These are phyloP conservation scores for Pipistrellus kuhlii DNA, from an alignment of 2,797 vertebrate genomes.

Conservation along the genomic window DNA sequence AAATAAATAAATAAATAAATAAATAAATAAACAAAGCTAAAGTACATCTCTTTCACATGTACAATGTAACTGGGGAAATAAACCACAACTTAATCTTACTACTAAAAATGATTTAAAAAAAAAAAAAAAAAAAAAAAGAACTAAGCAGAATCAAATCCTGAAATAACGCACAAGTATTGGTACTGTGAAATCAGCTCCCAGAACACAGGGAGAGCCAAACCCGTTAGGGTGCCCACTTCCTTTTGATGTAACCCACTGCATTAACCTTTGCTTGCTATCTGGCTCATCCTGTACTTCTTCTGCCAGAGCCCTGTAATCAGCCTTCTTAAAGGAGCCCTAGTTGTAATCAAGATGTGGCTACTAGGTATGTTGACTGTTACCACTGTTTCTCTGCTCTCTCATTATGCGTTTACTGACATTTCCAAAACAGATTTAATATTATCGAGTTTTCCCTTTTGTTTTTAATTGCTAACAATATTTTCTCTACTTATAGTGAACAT, in stretches of 20 bases:
- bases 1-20: not conserved
- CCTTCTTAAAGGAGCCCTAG: not conserved
- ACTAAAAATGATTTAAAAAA: not conserved
- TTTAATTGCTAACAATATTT: slow-evolving; percentile 12
- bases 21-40: not conserved
- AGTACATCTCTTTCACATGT: not conserved
- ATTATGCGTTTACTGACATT: not conserved
- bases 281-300: not conserved
- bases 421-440: slow-evolving; percentile 23
- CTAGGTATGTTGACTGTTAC: not conserved
- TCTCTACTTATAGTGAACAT: not conserved
- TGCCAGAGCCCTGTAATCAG: not conserved
- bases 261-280: not conserved
- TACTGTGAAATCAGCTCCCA: not conserved
- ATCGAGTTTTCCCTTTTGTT: not conserved
- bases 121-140: not conserved
- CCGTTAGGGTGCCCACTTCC: not conserved
- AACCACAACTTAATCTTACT: not conserved
- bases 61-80: not conserved
- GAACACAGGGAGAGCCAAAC: not conserved
- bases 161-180: not conserved
- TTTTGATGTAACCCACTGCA: not conserved
- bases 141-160: not conserved
- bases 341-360: not conserved
- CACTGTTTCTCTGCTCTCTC: not conserved